Conservation (phyloP, 2,888 invertebrate species). For the Caenorhabditis sp. region DNA sequence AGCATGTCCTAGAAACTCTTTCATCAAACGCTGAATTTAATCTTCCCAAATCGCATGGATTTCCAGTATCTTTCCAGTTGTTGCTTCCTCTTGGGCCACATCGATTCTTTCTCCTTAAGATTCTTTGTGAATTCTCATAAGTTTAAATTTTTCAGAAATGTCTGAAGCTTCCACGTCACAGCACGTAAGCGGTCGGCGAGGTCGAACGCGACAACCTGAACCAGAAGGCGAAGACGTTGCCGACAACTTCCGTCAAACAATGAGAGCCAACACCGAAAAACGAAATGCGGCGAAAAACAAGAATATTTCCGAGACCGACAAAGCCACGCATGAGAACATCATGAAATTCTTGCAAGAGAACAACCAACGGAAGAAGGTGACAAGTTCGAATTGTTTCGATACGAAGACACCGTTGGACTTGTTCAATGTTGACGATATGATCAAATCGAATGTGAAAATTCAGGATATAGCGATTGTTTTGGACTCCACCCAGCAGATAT, state of each 20-base stretch:
- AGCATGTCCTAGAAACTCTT: no score
- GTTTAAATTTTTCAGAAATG: no score
- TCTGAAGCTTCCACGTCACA: no score
- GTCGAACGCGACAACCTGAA: neutral
- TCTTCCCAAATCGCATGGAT: no score
- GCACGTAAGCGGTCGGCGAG: no score
- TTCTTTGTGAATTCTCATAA: no score
- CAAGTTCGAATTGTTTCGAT: constrained; percentile 14
- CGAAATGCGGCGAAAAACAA: neutral
- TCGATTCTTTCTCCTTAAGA: no score
- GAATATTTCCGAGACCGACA: neutral
- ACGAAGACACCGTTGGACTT: constrained; percentile 24
- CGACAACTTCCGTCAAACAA: neutral
- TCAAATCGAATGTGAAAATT: constrained; percentile 14
- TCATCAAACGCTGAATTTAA: no score
- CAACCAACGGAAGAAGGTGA: neutral
- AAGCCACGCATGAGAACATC: neutral
- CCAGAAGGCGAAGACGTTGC: neutral
- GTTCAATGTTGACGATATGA: constrained; percentile 21
- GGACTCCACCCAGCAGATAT: constrained; percentile 19
- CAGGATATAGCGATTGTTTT: constrained; percentile 30
- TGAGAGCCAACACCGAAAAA: neutral
- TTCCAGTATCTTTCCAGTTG: no score
- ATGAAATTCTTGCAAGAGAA: neutral
- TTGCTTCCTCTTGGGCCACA: no score